Base-by-base conservation (phyloP, 2,113 vertebrate species). In the Scophthalmus maximus region DNA sequence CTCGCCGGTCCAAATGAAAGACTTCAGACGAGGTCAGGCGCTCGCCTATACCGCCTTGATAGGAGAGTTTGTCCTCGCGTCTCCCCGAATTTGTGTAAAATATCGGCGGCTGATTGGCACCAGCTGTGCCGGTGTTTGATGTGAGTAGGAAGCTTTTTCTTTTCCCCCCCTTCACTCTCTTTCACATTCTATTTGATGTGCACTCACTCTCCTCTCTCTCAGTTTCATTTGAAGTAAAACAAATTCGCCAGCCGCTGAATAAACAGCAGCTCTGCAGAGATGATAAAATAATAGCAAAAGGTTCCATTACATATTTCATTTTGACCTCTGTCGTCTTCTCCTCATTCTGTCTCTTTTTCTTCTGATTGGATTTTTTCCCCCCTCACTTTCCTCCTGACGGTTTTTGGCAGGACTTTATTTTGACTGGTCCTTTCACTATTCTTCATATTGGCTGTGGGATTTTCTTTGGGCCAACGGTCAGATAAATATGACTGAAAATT, bases 51-150 rank as follows among this genome's bases (percentile, higher is more conserved):
- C 12, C 17, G 26, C 47, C 40, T 47, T 9, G 30, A 63, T 46
- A 46, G 29, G 8, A 3, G 12, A 25, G 53, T 69, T 61, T 55
- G 9, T 9, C 29, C 60, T 34, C 38, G 22, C 25, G 50, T 14
- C 57, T 52, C 38, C 44, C 27, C 4, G 34, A 61, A 55, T 69
- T 22, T 63, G 44, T 72, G 72, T 76, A 67, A 75, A 76, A 66
- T 73, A 75, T 76, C 23, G 5, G 38, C 27, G 8, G 18, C 27
- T 86, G 86, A 88, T 86, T 84, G 76, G 78, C 78, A 44, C 56
- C 68, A 6, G 17, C 75, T 52, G 63, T 30, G 71, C 17, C 1
- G 15, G 30, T 40, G 79, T 86, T 87, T 82, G 79, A 87, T 81
- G 63, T 52, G 38, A 83, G 76, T 5, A 22, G 47, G 62, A 53